These are phyloP conservation scores for Trematomus bernacchii DNA, from an alignment of 2,797 vertebrate genomes.

Conservation along the genomic window DNA sequence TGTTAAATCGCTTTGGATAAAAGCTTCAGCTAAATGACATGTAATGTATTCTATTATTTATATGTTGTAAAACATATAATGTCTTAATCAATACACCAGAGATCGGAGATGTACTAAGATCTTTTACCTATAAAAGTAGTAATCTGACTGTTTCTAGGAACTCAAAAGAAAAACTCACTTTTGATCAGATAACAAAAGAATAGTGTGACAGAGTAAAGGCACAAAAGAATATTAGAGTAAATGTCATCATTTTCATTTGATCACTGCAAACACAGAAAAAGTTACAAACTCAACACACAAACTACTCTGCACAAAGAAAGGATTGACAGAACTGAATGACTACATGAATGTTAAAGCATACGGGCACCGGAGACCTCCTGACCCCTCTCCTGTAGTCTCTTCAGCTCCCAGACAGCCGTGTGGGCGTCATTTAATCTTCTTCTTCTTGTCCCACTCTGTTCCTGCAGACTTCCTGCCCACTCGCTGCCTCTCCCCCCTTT, in stretches of 20 bases:
- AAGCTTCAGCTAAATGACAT: too few species aligned
- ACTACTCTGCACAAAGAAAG: not conserved
- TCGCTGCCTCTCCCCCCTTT: constrained; percentile 59
- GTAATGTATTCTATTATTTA: not conserved
- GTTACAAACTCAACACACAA: not conserved
- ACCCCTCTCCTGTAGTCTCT: constrained; percentile 30
- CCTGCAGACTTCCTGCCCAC: constrained; percentile 74
- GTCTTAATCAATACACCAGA: not conserved
- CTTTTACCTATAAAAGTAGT: not conserved
- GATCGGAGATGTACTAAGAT: not conserved
- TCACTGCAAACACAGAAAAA: not conserved
- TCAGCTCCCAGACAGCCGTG: constrained; percentile 50
- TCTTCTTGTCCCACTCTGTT: constrained; percentile 66
- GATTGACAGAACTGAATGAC: not conserved
- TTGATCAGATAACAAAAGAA: too few species aligned
- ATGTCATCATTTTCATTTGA: too few species aligned
- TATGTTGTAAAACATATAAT: not conserved
- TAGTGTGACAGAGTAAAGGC: not conserved
- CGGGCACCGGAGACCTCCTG: constrained; percentile 14
- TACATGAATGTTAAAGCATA: not conserved
- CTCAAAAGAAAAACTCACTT: too few species aligned
- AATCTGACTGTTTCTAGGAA: too few species aligned
- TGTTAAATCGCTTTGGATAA: too few species aligned
- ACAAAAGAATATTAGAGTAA: too few species aligned
- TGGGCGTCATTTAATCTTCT: constrained; percentile 74